phyloP scores from a whole-genome alignment of 1,140 invertebrate genomes.

The Sitodiplosis mosellana region DNA sequence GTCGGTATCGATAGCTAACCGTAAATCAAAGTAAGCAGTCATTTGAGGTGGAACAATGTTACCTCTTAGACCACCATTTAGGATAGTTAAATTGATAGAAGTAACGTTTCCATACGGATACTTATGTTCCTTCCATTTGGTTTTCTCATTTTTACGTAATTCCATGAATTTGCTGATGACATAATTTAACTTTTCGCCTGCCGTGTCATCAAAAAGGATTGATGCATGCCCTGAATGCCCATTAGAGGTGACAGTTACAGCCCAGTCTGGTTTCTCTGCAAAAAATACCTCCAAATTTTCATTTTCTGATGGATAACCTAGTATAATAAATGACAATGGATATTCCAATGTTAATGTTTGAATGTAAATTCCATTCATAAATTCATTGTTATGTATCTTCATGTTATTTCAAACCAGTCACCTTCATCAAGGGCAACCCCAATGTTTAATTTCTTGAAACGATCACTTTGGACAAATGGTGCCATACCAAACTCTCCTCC shows the following conservation, averaged over 20 bases:
- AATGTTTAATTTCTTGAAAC: constrained; percentile 52
- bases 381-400: no score
- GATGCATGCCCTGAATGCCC: constrained; percentile 74
- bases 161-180: constrained; percentile 57
- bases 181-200: constrained; percentile 51
- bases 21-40: constrained; percentile 53
- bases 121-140: constrained; percentile 38
- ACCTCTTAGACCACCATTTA: constrained; percentile 64
- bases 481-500: constrained; percentile 37
- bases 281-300: neutral
- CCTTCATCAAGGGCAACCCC: constrained; percentile 70
- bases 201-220: constrained; percentile 50
- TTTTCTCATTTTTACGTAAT: constrained; percentile 40
- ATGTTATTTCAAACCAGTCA: constrained; percentile 36
- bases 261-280: constrained; percentile 7
- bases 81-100: constrained; percentile 62
- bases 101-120: constrained; percentile 49
- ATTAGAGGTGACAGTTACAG: constrained; percentile 35
- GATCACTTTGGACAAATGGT: constrained; percentile 41
- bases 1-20: constrained; percentile 47
- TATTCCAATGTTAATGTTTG: constrained; percentile 51
- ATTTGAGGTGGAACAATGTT: constrained; percentile 75
- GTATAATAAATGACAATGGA: constrained; percentile 32
- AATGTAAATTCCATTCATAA: constrained; percentile 47
- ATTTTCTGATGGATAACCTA: constrained; percentile 1